A percentile compares a stretch with the other conserved stretches of the same genome.
Conservation (phyloP, 2,797 vertebrate genomes). For the Pantherophis alleghaniensis region DNA sequence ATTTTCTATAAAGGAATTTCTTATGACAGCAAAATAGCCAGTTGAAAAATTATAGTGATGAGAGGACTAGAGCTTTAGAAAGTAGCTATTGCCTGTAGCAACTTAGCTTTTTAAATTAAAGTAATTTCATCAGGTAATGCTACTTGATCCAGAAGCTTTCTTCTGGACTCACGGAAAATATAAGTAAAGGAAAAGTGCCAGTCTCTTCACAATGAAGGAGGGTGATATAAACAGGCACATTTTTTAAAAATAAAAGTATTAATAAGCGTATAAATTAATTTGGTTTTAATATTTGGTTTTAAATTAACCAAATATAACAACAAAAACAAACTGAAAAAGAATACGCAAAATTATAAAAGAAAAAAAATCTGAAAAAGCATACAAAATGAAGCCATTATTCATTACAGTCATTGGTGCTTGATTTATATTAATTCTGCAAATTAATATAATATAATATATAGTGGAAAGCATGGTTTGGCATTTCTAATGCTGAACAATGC, state of each 20-base stretch:
- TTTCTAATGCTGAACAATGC: background rate
- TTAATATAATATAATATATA: background rate
- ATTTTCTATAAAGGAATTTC: background rate
- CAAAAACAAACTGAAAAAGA: background rate
- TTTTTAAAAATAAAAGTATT: background rate
- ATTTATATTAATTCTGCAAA: background rate
- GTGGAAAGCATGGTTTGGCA: background rate
- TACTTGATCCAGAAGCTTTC: background rate
- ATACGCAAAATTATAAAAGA: background rate
- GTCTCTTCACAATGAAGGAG: background rate
- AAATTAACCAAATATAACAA: background rate
- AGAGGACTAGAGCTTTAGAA: no score
- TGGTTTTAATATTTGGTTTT: no score
- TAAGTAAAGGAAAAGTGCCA: background rate
- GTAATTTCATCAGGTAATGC: background rate
- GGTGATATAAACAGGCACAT: background rate
- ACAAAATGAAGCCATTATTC: background rate
- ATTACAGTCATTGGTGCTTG: background rate
- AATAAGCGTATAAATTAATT: background rate
- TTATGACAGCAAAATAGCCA: background rate
- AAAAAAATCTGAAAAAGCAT: background rate
- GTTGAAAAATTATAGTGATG: background rate
- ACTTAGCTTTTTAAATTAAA: background rate
- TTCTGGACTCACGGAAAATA: background rate
- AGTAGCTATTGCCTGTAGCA: background rate